A percentile compares a stretch with the other conserved stretches of the same genome.
phyloP scores from a whole-genome alignment of 2,888 invertebrate genomes.

The Temnothorax ravouxi region DNA sequence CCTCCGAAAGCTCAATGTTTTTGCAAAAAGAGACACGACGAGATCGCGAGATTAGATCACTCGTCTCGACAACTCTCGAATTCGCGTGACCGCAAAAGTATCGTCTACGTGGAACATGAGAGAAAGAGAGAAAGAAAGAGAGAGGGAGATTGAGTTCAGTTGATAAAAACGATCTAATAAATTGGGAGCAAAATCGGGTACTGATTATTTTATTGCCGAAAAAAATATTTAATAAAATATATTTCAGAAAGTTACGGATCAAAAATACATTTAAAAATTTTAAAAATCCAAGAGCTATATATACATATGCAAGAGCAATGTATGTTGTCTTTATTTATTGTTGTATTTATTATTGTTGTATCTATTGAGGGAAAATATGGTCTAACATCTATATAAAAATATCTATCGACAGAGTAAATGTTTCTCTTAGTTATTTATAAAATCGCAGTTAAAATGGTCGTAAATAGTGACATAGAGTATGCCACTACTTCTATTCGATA shows the following conservation, averaged over 20 bases:
- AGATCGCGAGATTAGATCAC: neutral
- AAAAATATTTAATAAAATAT: neutral
- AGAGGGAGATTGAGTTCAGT: neutral
- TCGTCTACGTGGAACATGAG: neutral
- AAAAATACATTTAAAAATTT: neutral
- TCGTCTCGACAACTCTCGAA: neutral
- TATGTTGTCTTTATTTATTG: too few relatives aligned
- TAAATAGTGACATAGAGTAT: neutral
- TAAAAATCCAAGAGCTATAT: neutral
- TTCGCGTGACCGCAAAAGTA: neutral
- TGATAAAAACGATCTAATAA: neutral
- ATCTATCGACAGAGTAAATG: too few relatives aligned
- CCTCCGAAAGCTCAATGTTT: neutral
- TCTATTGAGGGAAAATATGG: too few relatives aligned
- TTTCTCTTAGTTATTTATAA: too few relatives aligned
- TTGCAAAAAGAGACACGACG: neutral
- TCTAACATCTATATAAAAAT: too few relatives aligned
- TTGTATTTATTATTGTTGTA: neutral
- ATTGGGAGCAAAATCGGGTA: neutral
- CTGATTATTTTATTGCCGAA: too few relatives aligned
- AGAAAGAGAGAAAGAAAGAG: neutral
- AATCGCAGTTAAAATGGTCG: neutral
- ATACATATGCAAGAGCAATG: neutral
- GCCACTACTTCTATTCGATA: neutral
- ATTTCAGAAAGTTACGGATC: neutral